Conservation (phyloP, 2,797 vertebrate genomes). For the Oreochromis grahami region DNA sequence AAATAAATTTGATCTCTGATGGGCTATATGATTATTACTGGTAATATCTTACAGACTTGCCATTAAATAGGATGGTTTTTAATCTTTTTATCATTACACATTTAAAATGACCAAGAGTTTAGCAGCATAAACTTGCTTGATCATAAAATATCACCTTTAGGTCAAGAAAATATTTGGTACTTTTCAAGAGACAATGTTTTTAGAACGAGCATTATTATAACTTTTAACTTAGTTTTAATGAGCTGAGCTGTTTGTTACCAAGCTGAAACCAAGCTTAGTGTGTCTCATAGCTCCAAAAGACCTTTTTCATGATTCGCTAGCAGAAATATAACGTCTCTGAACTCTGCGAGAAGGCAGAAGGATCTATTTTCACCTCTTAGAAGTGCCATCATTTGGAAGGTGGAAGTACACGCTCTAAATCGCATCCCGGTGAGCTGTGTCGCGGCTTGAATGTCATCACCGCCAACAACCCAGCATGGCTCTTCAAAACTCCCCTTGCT, state of each 20-base stretch:
- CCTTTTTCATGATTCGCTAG: constrained; percentile 44
- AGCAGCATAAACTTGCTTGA: neutral
- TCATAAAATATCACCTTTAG: neutral
- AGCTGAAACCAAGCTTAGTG: constrained; percentile 28
- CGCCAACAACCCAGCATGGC: constrained; percentile 62
- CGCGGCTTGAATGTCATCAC: constrained; percentile 51
- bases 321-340: constrained; percentile 50
- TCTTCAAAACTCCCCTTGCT: constrained; percentile 53
- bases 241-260: constrained; percentile 26
- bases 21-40: neutral
- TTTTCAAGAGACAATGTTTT: neutral
- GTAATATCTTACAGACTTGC: fast-evolving
- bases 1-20: neutral
- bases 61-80: neutral
- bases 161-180: neutral
- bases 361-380: constrained; percentile 67
- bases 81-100: neutral
- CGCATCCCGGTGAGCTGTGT: constrained; percentile 57
- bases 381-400: constrained; percentile 66
- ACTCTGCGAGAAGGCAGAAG: constrained; percentile 58
- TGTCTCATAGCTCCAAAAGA: constrained; percentile 26
- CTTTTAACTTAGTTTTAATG: constrained; percentile 51
- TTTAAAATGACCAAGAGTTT: neutral
- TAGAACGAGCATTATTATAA: neutral
- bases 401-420: constrained; percentile 62